Evolutionary conservation across 1,140 invertebrate genomes (phyloP).

Genomic region (Tetragnatha versicolor): DNA sequence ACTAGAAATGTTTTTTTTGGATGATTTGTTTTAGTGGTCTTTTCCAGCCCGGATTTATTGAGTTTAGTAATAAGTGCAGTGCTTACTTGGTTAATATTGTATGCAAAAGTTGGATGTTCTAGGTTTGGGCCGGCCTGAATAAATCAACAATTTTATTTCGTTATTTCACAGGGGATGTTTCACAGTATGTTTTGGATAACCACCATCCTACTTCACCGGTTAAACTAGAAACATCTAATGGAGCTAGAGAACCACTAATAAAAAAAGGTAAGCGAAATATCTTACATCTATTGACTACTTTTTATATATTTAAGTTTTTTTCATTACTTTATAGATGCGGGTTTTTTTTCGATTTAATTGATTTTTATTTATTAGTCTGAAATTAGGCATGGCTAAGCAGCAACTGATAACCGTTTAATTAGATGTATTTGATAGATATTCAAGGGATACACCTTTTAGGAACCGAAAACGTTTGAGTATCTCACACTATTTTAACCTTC

Average conservation of each 20-base stretch:
- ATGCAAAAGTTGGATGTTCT: neutral
- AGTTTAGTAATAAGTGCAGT: too few species aligned
- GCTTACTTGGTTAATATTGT: neutral
- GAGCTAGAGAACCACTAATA: conserved; percentile 40
- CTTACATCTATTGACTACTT: neutral
- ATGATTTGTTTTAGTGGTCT: too few species aligned
- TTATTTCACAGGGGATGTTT: conserved; percentile 25
- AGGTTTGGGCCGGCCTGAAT: neutral
- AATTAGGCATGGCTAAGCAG: too few species aligned
- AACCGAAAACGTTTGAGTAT: too few species aligned
- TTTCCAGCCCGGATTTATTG: too few species aligned
- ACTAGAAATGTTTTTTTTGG: too few species aligned
- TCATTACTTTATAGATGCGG: neutral
- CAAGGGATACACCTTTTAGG: too few species aligned
- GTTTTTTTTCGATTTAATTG: neutral
- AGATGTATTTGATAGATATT: too few species aligned
- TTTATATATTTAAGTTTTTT: neutral
- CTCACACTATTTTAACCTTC: too few species aligned
- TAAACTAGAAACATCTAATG: conserved; percentile 57
- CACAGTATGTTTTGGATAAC: conserved; percentile 52
- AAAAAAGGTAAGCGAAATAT: conserved; percentile 39
- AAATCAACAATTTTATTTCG: neutral
- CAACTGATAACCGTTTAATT: too few species aligned
- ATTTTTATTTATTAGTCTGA: neutral
- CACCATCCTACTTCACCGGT: conserved; percentile 51